phyloP scores from a whole-genome alignment of 2,888 invertebrate genomes.

The Pseudococcus jackbeardsleyi region DNA sequence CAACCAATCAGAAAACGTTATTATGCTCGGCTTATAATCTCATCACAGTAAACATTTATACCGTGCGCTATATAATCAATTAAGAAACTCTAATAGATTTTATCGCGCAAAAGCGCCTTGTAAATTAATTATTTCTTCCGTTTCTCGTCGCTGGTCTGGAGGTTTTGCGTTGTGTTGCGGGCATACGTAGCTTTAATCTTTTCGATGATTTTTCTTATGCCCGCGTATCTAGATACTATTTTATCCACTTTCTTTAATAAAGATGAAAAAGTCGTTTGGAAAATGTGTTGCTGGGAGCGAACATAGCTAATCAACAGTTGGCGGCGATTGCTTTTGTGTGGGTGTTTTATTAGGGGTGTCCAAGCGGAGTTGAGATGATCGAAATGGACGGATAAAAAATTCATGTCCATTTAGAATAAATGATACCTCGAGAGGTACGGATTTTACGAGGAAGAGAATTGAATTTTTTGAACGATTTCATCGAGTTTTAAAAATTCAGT shows the following conservation, averaged over 20 bases:
- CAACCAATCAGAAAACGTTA: conserved; percentile 42
- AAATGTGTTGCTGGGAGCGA: neutral
- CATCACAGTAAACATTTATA: conserved; percentile 38
- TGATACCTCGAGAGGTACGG: too few species aligned
- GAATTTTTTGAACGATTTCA: too few species aligned
- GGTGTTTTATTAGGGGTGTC: too few species aligned
- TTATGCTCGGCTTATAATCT: conserved; percentile 39
- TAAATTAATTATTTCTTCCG: conserved; percentile 37
- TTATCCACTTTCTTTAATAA: neutral
- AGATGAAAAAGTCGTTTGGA: conserved; percentile 17
- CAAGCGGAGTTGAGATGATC: too few species aligned
- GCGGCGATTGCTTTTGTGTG: neutral
- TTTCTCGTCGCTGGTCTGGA: neutral
- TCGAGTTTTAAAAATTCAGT: too few species aligned
- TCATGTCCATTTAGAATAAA: too few species aligned
- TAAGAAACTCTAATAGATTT: conserved; percentile 31
- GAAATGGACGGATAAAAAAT: too few species aligned
- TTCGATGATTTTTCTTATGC: neutral
- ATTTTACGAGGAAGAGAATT: too few species aligned
- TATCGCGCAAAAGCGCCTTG: conserved; percentile 29
- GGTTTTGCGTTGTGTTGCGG: neutral
- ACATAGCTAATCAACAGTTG: neutral
- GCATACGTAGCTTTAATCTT: neutral
- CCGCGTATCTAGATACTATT: neutral
- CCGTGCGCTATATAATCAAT: conserved; percentile 7